Conservation (phyloP, 2,113 vertebrate genomes). For the Emberiza fucata region DNA sequence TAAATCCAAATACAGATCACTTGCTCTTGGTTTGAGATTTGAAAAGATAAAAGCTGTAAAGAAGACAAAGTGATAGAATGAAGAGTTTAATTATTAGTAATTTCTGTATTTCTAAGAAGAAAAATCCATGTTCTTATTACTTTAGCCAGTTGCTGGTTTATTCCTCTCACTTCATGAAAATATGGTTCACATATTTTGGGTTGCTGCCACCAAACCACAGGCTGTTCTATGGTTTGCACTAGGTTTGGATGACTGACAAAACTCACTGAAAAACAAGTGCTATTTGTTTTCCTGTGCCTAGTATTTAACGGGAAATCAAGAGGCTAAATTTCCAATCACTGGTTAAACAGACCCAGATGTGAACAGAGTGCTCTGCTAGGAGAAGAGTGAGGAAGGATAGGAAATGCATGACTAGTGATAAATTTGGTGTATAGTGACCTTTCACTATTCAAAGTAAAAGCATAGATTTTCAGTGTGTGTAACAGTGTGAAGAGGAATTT, state of each 20-base stretch:
- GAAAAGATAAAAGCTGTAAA: constrained; percentile 26
- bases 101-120: constrained; percentile 46
- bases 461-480: constrained; percentile 1
- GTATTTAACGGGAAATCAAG: constrained; percentile 84
- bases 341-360: constrained; percentile 83
- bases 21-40: constrained; percentile 42
- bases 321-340: constrained; percentile 79
- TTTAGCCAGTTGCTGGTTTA: constrained; percentile 55
- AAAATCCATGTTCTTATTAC: neutral
- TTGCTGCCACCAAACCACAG: constrained; percentile 74
- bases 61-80: constrained; percentile 16
- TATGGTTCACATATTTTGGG: constrained; percentile 68
- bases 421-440: constrained; percentile 40
- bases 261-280: constrained; percentile 81
- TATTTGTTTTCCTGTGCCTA: constrained; percentile 83
- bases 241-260: constrained; percentile 79
- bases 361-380: neutral
- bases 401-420: constrained; percentile 43
- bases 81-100: constrained; percentile 52
- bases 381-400: constrained; percentile 47
- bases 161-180: constrained; percentile 58
- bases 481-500: constrained; percentile 51
- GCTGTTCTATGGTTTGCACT: constrained; percentile 68
- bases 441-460: constrained; percentile 33
- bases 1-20: constrained; percentile 38